phyloP scores from a whole-genome alignment of 2,113 vertebrate species.

The Barnardius zonarius region DNA sequence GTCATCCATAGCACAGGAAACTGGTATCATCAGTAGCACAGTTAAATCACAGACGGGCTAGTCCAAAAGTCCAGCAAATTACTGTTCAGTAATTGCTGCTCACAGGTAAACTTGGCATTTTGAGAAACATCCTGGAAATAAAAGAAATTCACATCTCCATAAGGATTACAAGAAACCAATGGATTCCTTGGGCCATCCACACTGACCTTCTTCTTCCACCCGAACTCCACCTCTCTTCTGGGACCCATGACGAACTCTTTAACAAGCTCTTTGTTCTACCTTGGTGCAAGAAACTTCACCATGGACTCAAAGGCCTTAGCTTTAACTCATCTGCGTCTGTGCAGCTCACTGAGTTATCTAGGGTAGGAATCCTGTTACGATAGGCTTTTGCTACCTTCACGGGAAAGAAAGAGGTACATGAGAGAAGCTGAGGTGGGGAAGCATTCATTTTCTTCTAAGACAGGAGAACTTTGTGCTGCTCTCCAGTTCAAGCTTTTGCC shows the following conservation, averaged over 20 bases:
- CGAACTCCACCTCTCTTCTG: neutral
- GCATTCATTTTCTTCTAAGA: neutral
- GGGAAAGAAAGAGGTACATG: neutral
- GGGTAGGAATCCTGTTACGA: neutral
- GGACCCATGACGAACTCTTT: neutral
- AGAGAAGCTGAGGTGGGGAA: neutral
- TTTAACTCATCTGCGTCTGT: neutral
- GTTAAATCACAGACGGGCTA: neutral
- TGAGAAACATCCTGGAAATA: neutral
- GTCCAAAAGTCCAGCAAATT: neutral
- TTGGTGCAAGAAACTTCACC: neutral
- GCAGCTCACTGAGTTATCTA: neutral
- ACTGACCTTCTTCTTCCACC: neutral
- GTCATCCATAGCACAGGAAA: neutral
- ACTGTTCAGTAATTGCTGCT: neutral
- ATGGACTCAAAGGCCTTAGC: neutral
- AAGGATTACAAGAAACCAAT: neutral
- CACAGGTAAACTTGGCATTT: neutral
- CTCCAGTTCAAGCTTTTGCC: neutral
- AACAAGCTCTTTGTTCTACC: neutral
- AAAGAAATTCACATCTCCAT: neutral
- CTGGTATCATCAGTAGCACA: fast-evolving
- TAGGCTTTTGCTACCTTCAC: neutral
- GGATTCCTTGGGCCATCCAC: neutral
- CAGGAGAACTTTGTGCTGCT: neutral